phyloP scores from a whole-genome alignment of 1,140 invertebrate species.

The Drosophila miranda region DNA sequence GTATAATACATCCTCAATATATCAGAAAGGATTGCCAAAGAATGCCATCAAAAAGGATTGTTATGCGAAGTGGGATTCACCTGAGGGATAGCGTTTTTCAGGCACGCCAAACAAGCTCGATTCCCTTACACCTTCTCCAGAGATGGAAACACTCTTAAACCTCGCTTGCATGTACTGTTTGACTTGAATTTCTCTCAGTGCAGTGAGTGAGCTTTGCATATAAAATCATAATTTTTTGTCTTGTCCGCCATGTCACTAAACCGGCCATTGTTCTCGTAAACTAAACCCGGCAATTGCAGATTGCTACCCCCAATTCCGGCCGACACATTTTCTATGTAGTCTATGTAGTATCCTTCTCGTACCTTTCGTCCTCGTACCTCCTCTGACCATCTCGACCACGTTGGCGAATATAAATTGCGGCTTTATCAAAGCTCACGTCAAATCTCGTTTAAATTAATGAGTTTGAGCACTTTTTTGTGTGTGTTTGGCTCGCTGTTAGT shows the following conservation, averaged over 20 bases:
- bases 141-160: too few relatives aligned
- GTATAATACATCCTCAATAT: too few relatives aligned
- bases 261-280: slow-evolving; percentile 70
- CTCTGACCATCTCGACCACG: slow-evolving; percentile 20
- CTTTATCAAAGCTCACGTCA: slow-evolving; percentile 80
- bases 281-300: slow-evolving; percentile 71
- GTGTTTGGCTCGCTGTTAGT: slow-evolving; percentile 9
- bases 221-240: slow-evolving; percentile 51
- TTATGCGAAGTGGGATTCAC: too few relatives aligned
- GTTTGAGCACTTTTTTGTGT: slow-evolving; percentile 73
- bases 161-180: background rate
- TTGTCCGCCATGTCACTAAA: slow-evolving; percentile 53
- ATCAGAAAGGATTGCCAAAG: too few relatives aligned
- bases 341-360: background rate
- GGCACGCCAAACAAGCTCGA: too few relatives aligned
- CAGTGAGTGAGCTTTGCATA: slow-evolving; percentile 59
- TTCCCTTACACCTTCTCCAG: too few relatives aligned
- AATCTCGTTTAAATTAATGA: slow-evolving; percentile 83
- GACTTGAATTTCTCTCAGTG: slow-evolving; percentile 41
- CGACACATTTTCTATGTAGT: slow-evolving; percentile 3
- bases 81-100: too few relatives aligned
- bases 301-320: slow-evolving; percentile 25
- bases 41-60: too few relatives aligned
- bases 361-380: slow-evolving; percentile 1
- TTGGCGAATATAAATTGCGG: slow-evolving; percentile 81